phyloP scores from a whole-genome alignment of 30 jellyfish, hydroid and myxozoan species.

The Pseudorhiza aurosa region DNA sequence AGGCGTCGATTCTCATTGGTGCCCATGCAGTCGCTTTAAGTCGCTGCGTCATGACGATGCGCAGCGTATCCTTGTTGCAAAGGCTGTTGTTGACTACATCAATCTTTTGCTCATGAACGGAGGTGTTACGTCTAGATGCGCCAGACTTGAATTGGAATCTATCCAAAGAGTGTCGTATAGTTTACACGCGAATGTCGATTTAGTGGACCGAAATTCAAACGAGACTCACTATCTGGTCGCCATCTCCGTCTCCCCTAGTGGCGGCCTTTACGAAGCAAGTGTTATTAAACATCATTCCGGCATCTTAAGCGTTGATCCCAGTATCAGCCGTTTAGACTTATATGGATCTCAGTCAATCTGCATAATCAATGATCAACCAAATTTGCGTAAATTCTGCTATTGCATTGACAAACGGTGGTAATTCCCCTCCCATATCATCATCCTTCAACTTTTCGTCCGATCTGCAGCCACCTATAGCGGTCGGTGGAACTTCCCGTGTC shows the following conservation, averaged over 20 bases:
- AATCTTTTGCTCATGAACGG: constrained; percentile 13
- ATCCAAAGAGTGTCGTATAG: neutral
- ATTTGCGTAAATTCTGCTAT: constrained; percentile 61
- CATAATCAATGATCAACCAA: constrained; percentile 28
- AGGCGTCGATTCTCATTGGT: constrained; percentile 82
- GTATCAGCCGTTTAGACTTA: constrained; percentile 65
- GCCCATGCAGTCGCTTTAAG: constrained; percentile 63
- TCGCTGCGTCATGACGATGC: neutral
- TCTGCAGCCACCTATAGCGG: too few species aligned
- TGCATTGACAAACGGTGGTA: too few species aligned
- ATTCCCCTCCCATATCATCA: too few species aligned
- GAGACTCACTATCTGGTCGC: constrained; percentile 34
- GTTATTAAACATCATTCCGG: constrained; percentile 2
- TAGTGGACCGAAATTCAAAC: neutral
- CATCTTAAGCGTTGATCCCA: constrained; percentile 11
- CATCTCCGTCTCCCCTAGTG: constrained; percentile 49
- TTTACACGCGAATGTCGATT: neutral
- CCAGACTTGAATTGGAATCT: constrained; percentile 14
- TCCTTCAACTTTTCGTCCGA: too few species aligned
- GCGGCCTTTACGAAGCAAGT: constrained; percentile 63
- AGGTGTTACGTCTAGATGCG: neutral
- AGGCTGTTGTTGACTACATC: constrained; percentile 49
- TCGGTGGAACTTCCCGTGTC: too few species aligned
- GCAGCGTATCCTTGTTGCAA: constrained; percentile 2
- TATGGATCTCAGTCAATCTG: constrained; percentile 70